Percentiles rank a stretch among this genome's conserved stretches.
Evolutionary conservation across 2,113 vertebrate species (phyloP).

Genomic region (Hemibagrus wyckioides): DNA sequence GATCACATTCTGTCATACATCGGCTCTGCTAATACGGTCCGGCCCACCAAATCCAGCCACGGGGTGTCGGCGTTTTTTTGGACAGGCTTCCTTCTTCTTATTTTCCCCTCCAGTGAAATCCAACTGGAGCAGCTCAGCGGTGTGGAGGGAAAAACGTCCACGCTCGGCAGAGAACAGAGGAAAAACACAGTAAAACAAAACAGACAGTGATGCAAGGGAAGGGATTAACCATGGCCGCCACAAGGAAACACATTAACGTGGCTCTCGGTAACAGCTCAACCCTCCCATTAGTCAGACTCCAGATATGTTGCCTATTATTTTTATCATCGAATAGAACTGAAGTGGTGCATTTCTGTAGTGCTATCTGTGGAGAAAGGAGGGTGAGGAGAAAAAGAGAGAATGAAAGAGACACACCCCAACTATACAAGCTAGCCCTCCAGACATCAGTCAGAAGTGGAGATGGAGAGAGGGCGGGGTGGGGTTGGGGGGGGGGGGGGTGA

Average conservation of each 20-base stretch:
- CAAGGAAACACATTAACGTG: slow-evolving; percentile 66
- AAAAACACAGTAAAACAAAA: slow-evolving; percentile 59
- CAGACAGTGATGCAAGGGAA: slow-evolving; percentile 64
- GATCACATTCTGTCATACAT: slow-evolving; percentile 54
- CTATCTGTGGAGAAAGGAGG: slow-evolving; percentile 35
- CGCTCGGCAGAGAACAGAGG: slow-evolving; percentile 60
- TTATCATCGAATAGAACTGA: background rate
- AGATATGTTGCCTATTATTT: background rate
- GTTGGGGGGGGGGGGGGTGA: slow-evolving; percentile 26
- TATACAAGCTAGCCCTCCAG: slow-evolving; percentile 46
- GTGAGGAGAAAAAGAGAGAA: slow-evolving; percentile 11
- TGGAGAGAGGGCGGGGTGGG: slow-evolving; percentile 42
- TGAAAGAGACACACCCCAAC: slow-evolving; percentile 40
- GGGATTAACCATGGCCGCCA: slow-evolving; percentile 67
- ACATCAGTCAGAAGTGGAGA: slow-evolving; percentile 55
- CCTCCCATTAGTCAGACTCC: slow-evolving; percentile 23
- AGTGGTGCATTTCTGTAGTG: background rate
- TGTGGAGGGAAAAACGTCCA: slow-evolving; percentile 60
- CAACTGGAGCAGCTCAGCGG: slow-evolving; percentile 58
- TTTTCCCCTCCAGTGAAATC: slow-evolving; percentile 66
- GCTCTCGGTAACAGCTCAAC: slow-evolving; percentile 51
- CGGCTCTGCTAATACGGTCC: slow-evolving; percentile 56
- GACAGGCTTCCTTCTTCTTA: slow-evolving; percentile 50
- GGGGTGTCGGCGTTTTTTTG: slow-evolving; percentile 52
- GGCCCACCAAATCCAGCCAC: slow-evolving; percentile 54